Base-by-base conservation (phyloP, 1,140 invertebrate species). In the Caerostris extrusa region DNA sequence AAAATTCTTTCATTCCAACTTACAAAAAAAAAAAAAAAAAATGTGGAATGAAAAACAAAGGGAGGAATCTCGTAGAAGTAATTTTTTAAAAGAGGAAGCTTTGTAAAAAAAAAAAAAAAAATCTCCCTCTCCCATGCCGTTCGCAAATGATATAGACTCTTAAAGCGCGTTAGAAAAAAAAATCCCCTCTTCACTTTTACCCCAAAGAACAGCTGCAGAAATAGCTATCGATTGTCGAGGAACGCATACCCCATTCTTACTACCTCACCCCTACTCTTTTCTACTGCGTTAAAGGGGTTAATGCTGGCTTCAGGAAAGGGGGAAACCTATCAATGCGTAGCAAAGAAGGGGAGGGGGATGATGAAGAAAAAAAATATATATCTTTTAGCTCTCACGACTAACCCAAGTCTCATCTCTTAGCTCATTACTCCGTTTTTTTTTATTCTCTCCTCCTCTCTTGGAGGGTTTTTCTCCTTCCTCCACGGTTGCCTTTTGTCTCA, bases 261-360 rank as follows among this genome's bases (percentile, higher is more conserved):
- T 81, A 61, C 34, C 90, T n/a, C 55, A 58, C 19, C 61, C 90
- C 90, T 61, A 85, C 53, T n/a, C 56, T 69, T 61, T 91, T 90
- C 61, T 91, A 53, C 81, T 64, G 34, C 56, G 56, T 89, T 89
- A 93, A 93, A 93, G 92, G 92, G 92, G 92, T 93, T 93, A 93
- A 93, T 81, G 71, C 85, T 34, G 81, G 90, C 71, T 90, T 64
- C 56, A 67, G 81, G 58, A 19, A 61, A 10, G 14, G n/a, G 53
- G 14, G 56, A 93, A 58, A 58, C 83, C 83, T 87, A 87, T 86
- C 91, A 71, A 17, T 69, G 53, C 64, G 83, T 87, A 19, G 19
- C 17, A 34, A 86, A 61, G 81, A 53, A 56, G 50, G 34, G 34
- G 53, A 58, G 69, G 71, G 67, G 69, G 71, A 12, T 50, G 34